A percentile compares a stretch with the other conserved stretches of the same genome.
Conservation (phyloP, 2,797 vertebrate species). For the Malacoctenus gilli region DNA sequence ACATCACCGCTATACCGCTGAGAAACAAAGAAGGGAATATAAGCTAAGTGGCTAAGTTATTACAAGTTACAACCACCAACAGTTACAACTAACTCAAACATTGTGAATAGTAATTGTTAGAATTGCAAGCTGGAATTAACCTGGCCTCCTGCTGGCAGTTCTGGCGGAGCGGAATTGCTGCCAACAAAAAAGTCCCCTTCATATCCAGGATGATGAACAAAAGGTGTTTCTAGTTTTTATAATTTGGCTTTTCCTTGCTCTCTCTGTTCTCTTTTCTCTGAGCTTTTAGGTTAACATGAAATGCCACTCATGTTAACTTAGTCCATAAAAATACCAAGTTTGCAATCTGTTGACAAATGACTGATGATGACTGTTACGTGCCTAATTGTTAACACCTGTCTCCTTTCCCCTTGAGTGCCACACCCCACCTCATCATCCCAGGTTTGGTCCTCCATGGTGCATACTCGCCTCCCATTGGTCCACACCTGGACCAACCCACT, state of each 20-base stretch:
- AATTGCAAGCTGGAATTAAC: neutral
- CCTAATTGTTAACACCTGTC: too few relatives aligned
- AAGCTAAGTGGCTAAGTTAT: neutral
- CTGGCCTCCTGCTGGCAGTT: neutral
- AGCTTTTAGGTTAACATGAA: neutral
- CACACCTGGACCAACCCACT: too few relatives aligned
- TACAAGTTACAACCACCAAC: neutral
- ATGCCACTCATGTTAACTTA: neutral
- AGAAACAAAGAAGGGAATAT: neutral
- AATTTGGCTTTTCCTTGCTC: neutral
- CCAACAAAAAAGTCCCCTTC: neutral
- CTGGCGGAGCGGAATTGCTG: neutral
- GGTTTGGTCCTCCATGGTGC: too few relatives aligned
- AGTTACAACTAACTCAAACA: slow-evolving; percentile 6
- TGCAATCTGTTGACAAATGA: too few relatives aligned
- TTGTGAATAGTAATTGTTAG: slow-evolving; percentile 1
- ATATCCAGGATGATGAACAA: too few relatives aligned
- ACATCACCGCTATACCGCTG: neutral
- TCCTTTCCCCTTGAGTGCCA: too few relatives aligned
- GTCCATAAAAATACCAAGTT: too few relatives aligned
- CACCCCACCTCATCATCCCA: too few relatives aligned
- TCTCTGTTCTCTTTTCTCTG: neutral
- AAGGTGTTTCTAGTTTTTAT: too few relatives aligned
- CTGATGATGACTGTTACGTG: too few relatives aligned
- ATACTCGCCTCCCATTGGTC: too few relatives aligned